Base-by-base conservation (phyloP, 2,797 vertebrate genomes). In the Sebastiscus albofasciatus region DNA sequence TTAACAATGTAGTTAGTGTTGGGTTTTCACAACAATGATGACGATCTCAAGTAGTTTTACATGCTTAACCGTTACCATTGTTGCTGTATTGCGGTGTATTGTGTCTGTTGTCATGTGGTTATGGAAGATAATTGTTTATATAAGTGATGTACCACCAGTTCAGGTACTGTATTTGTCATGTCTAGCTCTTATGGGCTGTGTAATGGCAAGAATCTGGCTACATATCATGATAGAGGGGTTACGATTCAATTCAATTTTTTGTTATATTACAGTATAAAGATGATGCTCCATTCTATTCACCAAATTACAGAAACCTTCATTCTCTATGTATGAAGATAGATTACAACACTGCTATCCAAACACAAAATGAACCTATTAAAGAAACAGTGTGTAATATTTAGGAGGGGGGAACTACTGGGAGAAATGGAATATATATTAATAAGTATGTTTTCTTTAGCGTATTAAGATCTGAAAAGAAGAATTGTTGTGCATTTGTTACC, bases 381-480 rank as follows among this genome's bases (percentile, higher is more conserved):
- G 14, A 42, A 14, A 42, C 39, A 16, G 39, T 42, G 39, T 42
- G 39, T 42, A 42, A 42, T 0, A 42, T 42, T 42, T 42, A 42
- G 39, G 2, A 14, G 14, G 26, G 26, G 39, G 39, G 39, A 42
- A 42, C 39, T 42, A 42, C 39, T 0, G 39, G 0, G 5, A 42
- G 39, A 42, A 42, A 42, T 42, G 14, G 39, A 42, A 42, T 42
- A 42, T 42, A 42, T 16, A 42, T 42, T 14, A 42, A 42, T 16
- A 42, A 42, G 39, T 42, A 42, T 42, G 13, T 42, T 42, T 42
- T 42, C 39, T 42, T 42, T 42, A 42, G 39, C 39, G 39, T 42
- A 42, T 42, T 0, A 42, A 16, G 13, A 42, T 0, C 0, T 42
- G 0, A 42, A 42, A 42, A 42, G 16, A 42, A 3, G 39, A 42